Percentiles rank a stretch among this genome's conserved stretches.
phyloP scores from a whole-genome alignment of 2,113 vertebrate species.

The Passer domesticus region DNA sequence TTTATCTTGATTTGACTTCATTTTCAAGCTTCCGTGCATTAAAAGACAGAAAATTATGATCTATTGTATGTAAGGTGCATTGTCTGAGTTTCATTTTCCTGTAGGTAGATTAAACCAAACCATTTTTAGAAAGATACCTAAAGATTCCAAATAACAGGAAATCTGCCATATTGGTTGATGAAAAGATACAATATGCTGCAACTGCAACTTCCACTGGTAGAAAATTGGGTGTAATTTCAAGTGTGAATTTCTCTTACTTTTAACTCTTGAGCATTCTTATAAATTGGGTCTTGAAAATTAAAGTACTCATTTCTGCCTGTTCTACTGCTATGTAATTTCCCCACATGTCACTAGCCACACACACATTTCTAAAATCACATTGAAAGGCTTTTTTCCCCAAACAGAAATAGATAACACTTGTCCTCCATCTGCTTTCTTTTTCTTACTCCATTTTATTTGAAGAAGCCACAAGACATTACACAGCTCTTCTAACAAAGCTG shows the following conservation, averaged over 20 bases:
- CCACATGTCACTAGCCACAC: neutral
- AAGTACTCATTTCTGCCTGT: neutral
- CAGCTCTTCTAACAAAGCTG: neutral
- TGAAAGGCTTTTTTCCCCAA: neutral
- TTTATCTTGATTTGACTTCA: neutral
- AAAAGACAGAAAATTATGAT: neutral
- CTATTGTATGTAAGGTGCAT: neutral
- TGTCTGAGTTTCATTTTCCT: neutral
- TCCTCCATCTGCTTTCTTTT: neutral
- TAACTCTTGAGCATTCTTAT: neutral
- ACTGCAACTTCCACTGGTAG: neutral
- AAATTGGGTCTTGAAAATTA: neutral
- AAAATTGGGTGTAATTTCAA: neutral
- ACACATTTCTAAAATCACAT: neutral
- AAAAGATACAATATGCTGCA: neutral
- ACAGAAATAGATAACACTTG: neutral
- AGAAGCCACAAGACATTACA: neutral
- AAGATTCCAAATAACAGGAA: neutral
- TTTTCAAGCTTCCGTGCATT: neutral
- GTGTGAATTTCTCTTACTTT: neutral
- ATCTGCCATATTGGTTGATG: fast-evolving
- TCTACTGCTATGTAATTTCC: neutral
- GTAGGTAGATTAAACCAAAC: neutral
- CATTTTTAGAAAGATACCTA: neutral
- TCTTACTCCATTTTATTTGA: neutral